Percentiles rank a stretch among this genome's conserved stretches.
Conservation (phyloP, 2,113 vertebrate species). For the Vanacampus margaritifer region DNA sequence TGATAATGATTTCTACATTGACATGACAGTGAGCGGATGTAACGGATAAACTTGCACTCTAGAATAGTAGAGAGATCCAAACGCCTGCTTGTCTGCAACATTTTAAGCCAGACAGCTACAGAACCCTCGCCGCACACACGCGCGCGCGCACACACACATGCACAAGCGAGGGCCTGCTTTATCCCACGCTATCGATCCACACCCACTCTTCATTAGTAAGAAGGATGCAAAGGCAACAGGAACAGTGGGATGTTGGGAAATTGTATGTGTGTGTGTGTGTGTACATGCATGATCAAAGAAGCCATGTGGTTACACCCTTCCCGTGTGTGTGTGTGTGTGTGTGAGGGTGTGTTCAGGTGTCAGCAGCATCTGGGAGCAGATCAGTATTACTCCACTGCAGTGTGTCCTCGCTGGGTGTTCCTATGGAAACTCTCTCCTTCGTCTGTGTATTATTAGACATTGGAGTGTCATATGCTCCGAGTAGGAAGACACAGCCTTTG, state of each 20-base stretch:
- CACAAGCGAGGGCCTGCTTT: conserved; percentile 48
- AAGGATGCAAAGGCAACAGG: conserved; percentile 64
- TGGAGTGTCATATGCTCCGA: conserved; percentile 56
- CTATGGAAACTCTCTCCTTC: conserved; percentile 69
- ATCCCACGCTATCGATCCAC: conserved; percentile 68
- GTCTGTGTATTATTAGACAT: conserved; percentile 67
- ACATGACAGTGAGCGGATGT: conserved; percentile 35
- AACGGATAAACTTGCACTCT: conserved; percentile 49
- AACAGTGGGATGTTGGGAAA: conserved; percentile 43
- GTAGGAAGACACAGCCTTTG: conserved; percentile 52
- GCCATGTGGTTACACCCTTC: conserved; percentile 48
- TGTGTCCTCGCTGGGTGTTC: conserved; percentile 68
- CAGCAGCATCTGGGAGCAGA: conserved; percentile 58
- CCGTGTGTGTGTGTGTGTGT: background rate
- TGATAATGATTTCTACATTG: conserved; percentile 10
- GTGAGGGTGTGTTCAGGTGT: conserved; percentile 41
- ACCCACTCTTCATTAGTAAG: conserved; percentile 70
- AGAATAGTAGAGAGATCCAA: conserved; percentile 40
- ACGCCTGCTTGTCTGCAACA: conserved; percentile 50
- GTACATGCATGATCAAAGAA: conserved; percentile 50
- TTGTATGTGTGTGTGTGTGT: conserved; percentile 25
- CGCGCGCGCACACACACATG: conserved; percentile 24
- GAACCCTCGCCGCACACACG: conserved; percentile 54
- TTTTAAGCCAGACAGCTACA: conserved; percentile 65
- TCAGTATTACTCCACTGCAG: conserved; percentile 65